phyloP scores from a whole-genome alignment of 2,113 vertebrate species.

The Chloroceryle aenea region DNA sequence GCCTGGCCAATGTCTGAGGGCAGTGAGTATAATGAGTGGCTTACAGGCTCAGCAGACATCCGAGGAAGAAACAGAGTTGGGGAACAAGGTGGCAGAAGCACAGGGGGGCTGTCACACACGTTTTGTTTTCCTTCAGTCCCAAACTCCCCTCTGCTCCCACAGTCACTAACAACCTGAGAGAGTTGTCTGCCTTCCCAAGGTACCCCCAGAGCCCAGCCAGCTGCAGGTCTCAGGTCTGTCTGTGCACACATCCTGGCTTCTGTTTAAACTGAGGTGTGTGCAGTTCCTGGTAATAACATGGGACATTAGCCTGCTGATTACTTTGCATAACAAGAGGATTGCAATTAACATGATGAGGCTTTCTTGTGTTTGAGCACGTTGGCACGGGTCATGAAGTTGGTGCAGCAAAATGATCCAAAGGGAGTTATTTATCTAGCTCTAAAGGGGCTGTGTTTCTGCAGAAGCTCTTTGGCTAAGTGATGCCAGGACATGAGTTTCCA shows the following conservation, averaged over 20 bases:
- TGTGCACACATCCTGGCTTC: not conserved
- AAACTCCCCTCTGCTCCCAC: not conserved
- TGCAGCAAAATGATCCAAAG: not conserved
- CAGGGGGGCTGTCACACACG: not conserved
- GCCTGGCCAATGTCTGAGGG: not conserved
- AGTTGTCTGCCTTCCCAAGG: not conserved
- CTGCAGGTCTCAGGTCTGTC: not conserved
- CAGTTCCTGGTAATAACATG: conserved; percentile 56
- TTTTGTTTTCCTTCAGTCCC: not conserved
- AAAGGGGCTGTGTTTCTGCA: not conserved
- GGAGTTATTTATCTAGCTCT: not conserved
- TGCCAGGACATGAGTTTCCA: no score
- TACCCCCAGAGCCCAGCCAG: not conserved
- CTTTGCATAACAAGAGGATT: conserved; percentile 54
- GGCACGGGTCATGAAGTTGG: conserved; percentile 15
- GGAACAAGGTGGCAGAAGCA: not conserved
- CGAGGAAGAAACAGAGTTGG: not conserved
- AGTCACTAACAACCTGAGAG: no score
- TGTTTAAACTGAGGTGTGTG: not conserved
- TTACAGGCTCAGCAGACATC: not conserved
- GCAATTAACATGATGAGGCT: conserved; percentile 45
- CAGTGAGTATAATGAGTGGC: no score
- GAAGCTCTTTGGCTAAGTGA: not conserved
- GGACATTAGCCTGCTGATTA: conserved; percentile 66
- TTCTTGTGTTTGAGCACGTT: conserved; percentile 16